Base-by-base conservation (phyloP, 2,797 vertebrate species). In the Thalassophryne amazonica region DNA sequence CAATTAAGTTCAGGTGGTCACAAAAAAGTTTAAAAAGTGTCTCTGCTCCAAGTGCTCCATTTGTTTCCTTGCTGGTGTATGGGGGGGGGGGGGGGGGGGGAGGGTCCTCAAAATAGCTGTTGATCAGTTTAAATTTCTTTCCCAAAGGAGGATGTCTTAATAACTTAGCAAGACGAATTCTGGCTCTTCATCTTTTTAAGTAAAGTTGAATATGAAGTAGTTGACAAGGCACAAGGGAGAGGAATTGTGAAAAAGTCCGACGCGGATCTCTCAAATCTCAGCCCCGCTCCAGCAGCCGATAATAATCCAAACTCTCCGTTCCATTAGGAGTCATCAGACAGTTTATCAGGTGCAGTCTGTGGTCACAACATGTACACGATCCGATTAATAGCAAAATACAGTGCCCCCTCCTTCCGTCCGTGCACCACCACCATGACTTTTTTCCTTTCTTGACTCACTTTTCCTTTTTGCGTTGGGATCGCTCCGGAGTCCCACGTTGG, bases 401-500 rank as follows among this genome's bases (percentile, higher is more conserved):
- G 48, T 50, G 52, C 24, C 65, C 52, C 69, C 66, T 71, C 64
- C 72, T 81, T 72, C 74, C 40, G 57, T 65, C 36, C 53, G 52
- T 56, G 59, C 32, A 59, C 39, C 45, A 60, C 70, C 79, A 79
- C 71, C 70, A 60, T 67, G 69, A 83, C 71, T 86, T 86, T 86
- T 88, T 68, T 63, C 82, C 84, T 72, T 63, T 72, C 67, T 69
- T 62, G 51, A 75, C 20, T 76, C 83, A 82, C 78, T 84, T 86
- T 81, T 83, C 66, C 72, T 73, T 82, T 83, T 82, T 81, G 48
- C 35, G 54, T 39, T 20, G 6, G 12, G 56, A 58, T 56, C 61
- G 67, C 18, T 78, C 60, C 72, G 49, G 67, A 76, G 78, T 90
- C 92, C 93, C 93, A 94, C 92, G 92, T 93, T 94, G 92, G 92